These are phyloP conservation scores for Notoglanidium macrostoma DNA, from an alignment of 2,797 vertebrate species.

Conservation along the genomic window DNA sequence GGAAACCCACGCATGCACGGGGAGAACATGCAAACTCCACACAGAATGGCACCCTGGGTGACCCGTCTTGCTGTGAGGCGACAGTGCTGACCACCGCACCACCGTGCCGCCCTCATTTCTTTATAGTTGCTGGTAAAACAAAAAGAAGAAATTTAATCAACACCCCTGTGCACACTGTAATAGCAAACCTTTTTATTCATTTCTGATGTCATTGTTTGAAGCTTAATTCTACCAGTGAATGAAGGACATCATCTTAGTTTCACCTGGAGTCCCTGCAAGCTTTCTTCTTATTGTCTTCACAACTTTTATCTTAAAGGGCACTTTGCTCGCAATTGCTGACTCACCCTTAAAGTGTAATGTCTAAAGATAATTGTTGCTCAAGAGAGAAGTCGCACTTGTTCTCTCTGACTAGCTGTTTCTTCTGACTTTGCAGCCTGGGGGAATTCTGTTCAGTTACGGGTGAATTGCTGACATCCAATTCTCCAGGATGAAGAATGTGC, in stretches of 20 bases:
- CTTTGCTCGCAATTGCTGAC: conserved; percentile 38
- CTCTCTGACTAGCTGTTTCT: conserved; percentile 40
- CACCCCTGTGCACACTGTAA: neutral
- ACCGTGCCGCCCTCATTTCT: neutral
- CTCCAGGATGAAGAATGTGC: conserved; percentile 37
- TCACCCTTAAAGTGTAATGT: conserved; percentile 35
- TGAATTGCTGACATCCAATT: conserved; percentile 47
- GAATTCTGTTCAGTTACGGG: conserved; percentile 36
- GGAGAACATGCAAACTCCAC: too few relatives aligned
- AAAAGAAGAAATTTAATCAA: neutral
- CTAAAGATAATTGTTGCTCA: conserved; percentile 43
- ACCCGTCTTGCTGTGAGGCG: too few relatives aligned
- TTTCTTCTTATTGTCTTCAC: conserved; percentile 25
- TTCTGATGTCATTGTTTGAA: neutral
- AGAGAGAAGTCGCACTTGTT: conserved; percentile 42
- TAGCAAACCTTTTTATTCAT: neutral
- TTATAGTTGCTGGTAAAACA: neutral
- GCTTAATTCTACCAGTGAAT: neutral
- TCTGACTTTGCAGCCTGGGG: conserved; percentile 31
- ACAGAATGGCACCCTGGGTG: too few relatives aligned
- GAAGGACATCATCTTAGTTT: neutral
- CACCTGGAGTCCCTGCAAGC: neutral
- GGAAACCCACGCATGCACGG: too few relatives aligned
- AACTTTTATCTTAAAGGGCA: conserved; percentile 29
- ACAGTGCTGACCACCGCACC: too few relatives aligned